Evolutionary conservation across 1,140 invertebrate genomes (phyloP).

Genomic region (Leptopilina clavipes): DNA sequence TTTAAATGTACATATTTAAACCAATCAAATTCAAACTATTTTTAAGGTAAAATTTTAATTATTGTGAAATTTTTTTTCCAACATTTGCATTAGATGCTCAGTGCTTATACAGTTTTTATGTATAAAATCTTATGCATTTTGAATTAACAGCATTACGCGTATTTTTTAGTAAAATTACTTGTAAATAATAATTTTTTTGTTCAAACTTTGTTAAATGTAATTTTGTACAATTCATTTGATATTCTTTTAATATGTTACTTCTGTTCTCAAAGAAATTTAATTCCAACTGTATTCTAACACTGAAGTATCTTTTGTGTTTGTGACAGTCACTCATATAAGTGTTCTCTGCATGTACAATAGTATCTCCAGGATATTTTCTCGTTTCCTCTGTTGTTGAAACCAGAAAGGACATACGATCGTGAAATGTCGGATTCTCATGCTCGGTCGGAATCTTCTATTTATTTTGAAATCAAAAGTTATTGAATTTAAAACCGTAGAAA

Average conservation of each 20-base stretch:
- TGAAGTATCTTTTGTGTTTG: neutral
- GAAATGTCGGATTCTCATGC: neutral
- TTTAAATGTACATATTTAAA: neutral
- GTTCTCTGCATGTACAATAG: neutral
- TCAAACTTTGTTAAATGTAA: neutral
- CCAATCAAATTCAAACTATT: too few species aligned
- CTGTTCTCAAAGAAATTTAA: neutral
- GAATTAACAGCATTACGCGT: too few species aligned
- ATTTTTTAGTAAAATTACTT: too few species aligned
- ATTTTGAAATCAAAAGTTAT: neutral
- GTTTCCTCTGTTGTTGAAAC: neutral
- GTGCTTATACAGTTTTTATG: too few species aligned
- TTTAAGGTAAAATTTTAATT: too few species aligned
- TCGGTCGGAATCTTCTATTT: neutral
- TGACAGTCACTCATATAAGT: neutral
- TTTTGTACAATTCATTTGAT: neutral
- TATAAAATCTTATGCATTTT: too few species aligned
- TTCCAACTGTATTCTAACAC: neutral
- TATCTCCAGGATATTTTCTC: constrained; percentile 21
- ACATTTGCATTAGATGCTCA: too few species aligned
- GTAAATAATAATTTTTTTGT: too few species aligned
- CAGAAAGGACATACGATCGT: neutral
- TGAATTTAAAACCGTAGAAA: too few species aligned
- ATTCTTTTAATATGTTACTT: neutral
- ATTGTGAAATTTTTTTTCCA: too few species aligned